Evolutionary conservation across 2,797 vertebrate species (phyloP), one percentile per base, ranked within the genome.

Genomic region (Emydoidea blandingii): DNA sequence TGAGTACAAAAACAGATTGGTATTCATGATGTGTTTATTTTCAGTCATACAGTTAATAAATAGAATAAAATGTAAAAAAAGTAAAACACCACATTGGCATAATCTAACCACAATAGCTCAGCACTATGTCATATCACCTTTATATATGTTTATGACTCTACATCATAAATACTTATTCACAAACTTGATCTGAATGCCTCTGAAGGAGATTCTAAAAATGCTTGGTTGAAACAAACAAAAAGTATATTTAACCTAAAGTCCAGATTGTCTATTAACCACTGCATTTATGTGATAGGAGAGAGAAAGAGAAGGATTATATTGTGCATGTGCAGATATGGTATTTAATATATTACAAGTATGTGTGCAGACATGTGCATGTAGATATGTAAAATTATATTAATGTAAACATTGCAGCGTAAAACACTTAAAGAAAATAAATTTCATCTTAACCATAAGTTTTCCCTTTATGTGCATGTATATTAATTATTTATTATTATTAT

Each of bases 1-100:
- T 90, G 89, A 98, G 98, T 98, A 96, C 98, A 98, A 97, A 96
- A 94, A 93, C 91, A 92, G 93, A 83, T 83, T 94, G 92, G 93
- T 97, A 97, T 95, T 96, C 96, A 91, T 96, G 94, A 72, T 97
- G 90, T 98, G 92, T 97, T 98, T 97, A 92, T 93, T 83, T 96
- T 96, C 92, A 89, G 91, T 88, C 82, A 88, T 93, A 91, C 83
- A 86, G 94, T 83, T 16, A 50, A 92, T 81, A 83, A 87, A 72
- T 79, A 84, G 85, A 62, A 94, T 90, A 93, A 83, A 89, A 81
- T 85, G 91, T 86, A 78, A 49, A 16, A 90, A 95, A 96, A 80
- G 84, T 85, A 95, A 92, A 92, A 59, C 10, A 83, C 8, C 62
- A 19, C 85, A 50, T 8, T 54, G 90, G 41, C 0, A 10, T 1